phyloP scores from a whole-genome alignment of 2,888 invertebrate genomes.

The Eristalinus aeneus region DNA sequence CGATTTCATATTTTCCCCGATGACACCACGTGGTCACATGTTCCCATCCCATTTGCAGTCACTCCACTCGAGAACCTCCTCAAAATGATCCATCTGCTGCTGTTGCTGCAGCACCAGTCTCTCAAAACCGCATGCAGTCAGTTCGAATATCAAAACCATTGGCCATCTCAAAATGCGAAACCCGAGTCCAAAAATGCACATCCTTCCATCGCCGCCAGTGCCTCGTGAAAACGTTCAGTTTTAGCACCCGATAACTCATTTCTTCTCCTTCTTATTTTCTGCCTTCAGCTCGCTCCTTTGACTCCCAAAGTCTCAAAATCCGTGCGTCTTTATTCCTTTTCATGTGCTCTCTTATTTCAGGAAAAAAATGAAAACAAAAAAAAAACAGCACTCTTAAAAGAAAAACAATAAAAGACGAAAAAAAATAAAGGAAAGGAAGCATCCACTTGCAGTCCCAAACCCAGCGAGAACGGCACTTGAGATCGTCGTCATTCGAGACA shows the following conservation, averaged over 20 bases:
- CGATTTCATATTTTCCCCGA: neutral
- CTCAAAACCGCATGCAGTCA: slow-evolving; percentile 57
- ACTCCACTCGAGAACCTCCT: neutral
- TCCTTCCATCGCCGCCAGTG: slow-evolving; percentile 44
- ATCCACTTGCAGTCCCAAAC: slow-evolving; percentile 67
- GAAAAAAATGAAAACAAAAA: slow-evolving; percentile 10
- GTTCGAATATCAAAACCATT: slow-evolving; percentile 53
- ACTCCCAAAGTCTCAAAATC: slow-evolving; percentile 53
- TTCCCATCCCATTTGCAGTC: neutral
- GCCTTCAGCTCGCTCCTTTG: neutral
- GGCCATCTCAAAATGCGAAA: slow-evolving; percentile 47
- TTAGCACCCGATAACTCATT: slow-evolving; percentile 69
- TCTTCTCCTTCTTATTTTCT: slow-evolving; percentile 15
- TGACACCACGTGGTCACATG: neutral
- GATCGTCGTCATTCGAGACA: slow-evolving; percentile 68
- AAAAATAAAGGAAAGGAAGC: slow-evolving; percentile 64
- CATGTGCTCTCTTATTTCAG: slow-evolving; percentile 37
- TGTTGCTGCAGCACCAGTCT: neutral
- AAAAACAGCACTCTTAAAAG: slow-evolving; percentile 5
- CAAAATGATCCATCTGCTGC: slow-evolving; percentile 13
- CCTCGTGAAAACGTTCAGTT: slow-evolving; percentile 53
- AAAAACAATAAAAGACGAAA: slow-evolving; percentile 27
- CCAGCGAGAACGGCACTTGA: slow-evolving; percentile 60
- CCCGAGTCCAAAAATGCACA: slow-evolving; percentile 58
- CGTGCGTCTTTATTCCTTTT: slow-evolving; percentile 55